Percentiles rank a stretch among this genome's conserved stretches.
Evolutionary conservation across 2,888 invertebrate genomes (phyloP).

Genomic region (Rhaphigaster nebulosa): DNA sequence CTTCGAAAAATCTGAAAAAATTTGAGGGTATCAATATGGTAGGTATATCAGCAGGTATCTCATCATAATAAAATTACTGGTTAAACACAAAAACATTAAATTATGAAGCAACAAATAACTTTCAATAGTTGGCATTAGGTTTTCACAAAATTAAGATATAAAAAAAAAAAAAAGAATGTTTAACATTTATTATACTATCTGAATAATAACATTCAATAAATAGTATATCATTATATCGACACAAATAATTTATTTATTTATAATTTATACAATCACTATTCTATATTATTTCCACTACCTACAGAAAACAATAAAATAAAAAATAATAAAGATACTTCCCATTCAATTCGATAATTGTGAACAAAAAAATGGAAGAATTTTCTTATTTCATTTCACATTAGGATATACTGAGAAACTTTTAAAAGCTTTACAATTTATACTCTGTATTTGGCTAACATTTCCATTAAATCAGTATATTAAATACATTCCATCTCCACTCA

Average conservation of each 20-base stretch:
- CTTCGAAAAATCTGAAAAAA: no score
- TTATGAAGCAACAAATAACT: neutral
- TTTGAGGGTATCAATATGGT: no score
- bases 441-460: neutral
- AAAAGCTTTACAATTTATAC: neutral
- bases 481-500: neutral
- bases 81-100: neutral
- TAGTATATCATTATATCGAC: neutral
- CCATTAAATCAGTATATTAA: neutral
- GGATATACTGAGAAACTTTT: neutral
- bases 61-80: neutral
- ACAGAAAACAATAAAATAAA: neutral
- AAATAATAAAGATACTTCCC: neutral
- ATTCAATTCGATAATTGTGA: neutral
- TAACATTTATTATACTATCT: conserved; percentile 57
- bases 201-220: conserved; percentile 55
- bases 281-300: conserved; percentile 14
- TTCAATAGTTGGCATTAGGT: conserved; percentile 42
- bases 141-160: conserved; percentile 62
- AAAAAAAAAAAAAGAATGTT: conserved; percentile 44
- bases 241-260: neutral
- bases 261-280: conserved; percentile 24
- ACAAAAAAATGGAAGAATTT: conserved; percentile 13
- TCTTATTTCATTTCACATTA: neutral
- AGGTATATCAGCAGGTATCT: neutral